These are phyloP conservation scores for Arenaria interpres DNA, from an alignment of 2,113 vertebrate genomes.

Conservation along the genomic window DNA sequence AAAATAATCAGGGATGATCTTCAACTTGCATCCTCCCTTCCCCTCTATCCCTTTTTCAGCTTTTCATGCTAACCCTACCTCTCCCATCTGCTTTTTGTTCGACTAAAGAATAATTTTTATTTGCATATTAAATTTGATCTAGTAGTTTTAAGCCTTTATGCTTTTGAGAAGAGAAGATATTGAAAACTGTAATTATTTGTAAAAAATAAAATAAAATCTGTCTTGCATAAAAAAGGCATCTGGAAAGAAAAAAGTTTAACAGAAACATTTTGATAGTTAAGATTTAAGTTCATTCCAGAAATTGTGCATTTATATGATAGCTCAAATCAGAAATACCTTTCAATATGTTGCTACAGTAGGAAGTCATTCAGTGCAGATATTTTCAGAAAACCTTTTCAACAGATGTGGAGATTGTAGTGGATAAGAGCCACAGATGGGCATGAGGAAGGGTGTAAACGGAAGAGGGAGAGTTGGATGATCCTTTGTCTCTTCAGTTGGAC, in stretches of 20 bases:
- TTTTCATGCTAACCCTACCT: background rate
- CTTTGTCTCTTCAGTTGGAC: background rate
- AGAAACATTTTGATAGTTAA: background rate
- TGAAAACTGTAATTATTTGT: background rate
- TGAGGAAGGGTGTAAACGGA: background rate
- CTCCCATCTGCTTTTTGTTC: background rate
- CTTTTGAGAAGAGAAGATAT: background rate
- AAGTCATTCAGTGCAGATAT: background rate
- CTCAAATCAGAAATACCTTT: background rate
- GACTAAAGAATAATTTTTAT: background rate
- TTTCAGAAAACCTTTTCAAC: background rate
- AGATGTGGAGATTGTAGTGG: background rate
- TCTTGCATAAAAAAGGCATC: background rate
- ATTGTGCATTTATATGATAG: rapidly evolving
- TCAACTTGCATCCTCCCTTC: background rate
- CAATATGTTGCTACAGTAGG: background rate
- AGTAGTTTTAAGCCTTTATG: background rate
- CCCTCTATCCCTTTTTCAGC: rapidly evolving
- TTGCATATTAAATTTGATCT: background rate
- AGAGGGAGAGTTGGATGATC: background rate
- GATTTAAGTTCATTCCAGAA: background rate
- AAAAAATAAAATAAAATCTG: background rate
- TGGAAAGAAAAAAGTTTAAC: background rate
- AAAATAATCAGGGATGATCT: background rate
- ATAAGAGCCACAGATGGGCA: rapidly evolving